Conservation (phyloP, 2,888 invertebrate genomes). For the Mayetiola destructor region DNA sequence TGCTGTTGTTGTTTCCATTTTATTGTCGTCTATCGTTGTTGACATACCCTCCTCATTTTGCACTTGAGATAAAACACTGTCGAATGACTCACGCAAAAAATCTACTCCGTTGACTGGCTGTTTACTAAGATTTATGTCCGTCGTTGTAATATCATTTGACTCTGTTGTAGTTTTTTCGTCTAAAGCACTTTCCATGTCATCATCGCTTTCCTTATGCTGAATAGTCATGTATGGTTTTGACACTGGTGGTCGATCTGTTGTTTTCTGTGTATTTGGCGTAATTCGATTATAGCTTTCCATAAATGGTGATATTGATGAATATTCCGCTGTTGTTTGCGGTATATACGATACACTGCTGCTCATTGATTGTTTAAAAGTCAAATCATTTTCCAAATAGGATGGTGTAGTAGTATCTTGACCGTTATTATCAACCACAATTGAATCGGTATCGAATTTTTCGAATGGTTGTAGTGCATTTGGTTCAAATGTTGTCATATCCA, state of each 20-base stretch:
- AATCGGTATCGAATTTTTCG: not conserved
- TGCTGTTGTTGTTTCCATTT: not conserved
- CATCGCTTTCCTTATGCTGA: constrained; percentile 1
- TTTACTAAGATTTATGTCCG: not conserved
- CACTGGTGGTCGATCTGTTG: too few relatives aligned
- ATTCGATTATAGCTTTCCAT: not conserved
- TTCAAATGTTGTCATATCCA: not conserved
- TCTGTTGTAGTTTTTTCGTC: not conserved
- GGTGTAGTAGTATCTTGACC: not conserved
- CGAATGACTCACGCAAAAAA: constrained; percentile 1
- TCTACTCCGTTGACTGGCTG: not conserved
- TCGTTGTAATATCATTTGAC: not conserved
- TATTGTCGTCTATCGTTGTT: constrained; percentile 10
- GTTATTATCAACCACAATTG: not conserved
- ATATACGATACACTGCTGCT: not conserved
- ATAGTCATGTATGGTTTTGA: too few relatives aligned
- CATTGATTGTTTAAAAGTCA: not conserved
- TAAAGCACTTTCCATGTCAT: not conserved
- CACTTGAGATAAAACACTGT: not conserved
- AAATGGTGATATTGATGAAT: not conserved
- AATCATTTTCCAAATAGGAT: not conserved
- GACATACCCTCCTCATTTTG: not conserved
- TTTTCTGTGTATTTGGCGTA: too few relatives aligned
- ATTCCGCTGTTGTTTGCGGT: not conserved
- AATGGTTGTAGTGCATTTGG: not conserved